Evolutionary conservation across 2,113 vertebrate genomes (phyloP).

Genomic region (Cinclus mexicanus): DNA sequence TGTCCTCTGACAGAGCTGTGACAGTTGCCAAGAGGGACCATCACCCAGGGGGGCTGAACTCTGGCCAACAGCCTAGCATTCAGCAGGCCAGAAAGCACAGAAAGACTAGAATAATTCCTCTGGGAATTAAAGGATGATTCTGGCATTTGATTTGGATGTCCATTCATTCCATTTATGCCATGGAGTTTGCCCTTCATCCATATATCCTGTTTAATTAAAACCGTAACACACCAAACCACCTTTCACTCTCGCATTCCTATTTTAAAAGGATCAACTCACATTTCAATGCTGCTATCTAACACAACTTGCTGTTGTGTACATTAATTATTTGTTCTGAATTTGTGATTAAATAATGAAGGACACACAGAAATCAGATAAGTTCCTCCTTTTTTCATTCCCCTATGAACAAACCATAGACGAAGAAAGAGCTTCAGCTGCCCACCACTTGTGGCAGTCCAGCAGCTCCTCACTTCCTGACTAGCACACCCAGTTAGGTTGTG

Average conservation of each 20-base stretch:
- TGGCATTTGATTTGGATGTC: background rate
- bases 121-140: background rate
- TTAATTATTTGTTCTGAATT: background rate
- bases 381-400: background rate
- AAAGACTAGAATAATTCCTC: background rate
- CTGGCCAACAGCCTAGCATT: background rate
- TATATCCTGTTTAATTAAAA: background rate
- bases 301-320: background rate
- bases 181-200: background rate
- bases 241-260: background rate
- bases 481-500: background rate
- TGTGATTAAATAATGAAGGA: background rate
- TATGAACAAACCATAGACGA: background rate
- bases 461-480: background rate
- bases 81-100: background rate
- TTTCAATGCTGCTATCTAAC: background rate
- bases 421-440: background rate
- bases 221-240: background rate
- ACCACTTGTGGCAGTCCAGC: background rate
- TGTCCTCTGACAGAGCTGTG: background rate
- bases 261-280: background rate
- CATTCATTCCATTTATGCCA: background rate
- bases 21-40: background rate
- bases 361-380: background rate
- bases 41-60: background rate